These are phyloP conservation scores for Sibirionetta formosa DNA, from an alignment of 2,797 vertebrate genomes.

Conservation along the genomic window DNA sequence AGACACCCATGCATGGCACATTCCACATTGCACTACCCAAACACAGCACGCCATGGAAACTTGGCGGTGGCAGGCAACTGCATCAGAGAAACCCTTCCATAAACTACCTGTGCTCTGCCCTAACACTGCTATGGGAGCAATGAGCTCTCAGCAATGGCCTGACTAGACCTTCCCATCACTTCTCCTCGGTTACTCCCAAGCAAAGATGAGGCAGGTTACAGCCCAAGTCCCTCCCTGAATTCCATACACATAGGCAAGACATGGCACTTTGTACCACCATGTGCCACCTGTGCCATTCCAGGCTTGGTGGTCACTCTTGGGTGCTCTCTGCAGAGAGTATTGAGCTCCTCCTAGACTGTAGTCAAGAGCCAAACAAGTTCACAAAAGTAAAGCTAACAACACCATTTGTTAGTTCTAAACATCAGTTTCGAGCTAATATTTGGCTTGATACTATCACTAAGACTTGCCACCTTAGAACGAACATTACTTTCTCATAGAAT, in stretches of 20 bases:
- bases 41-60: fast-evolving
- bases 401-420: background rate
- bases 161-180: fast-evolving
- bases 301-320: background rate
- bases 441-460: fast-evolving
- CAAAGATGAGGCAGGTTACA: background rate
- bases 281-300: fast-evolving
- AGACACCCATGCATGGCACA: fast-evolving
- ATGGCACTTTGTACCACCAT: fast-evolving
- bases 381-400: background rate
- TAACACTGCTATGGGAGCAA: background rate
- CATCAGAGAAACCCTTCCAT: background rate
- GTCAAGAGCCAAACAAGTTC: background rate
- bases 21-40: background rate
- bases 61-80: background rate
- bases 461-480: fast-evolving
- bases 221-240: fast-evolving
- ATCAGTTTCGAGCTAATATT: background rate
- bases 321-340: background rate
- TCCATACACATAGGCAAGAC: fast-evolving
- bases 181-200: background rate
- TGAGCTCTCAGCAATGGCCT: fast-evolving
- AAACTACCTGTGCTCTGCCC: background rate
- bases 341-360: too few relatives aligned
- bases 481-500: fast-evolving